Evolutionary conservation across 2,113 vertebrate genomes (phyloP).

Genomic region (Hystrix cristata): DNA sequence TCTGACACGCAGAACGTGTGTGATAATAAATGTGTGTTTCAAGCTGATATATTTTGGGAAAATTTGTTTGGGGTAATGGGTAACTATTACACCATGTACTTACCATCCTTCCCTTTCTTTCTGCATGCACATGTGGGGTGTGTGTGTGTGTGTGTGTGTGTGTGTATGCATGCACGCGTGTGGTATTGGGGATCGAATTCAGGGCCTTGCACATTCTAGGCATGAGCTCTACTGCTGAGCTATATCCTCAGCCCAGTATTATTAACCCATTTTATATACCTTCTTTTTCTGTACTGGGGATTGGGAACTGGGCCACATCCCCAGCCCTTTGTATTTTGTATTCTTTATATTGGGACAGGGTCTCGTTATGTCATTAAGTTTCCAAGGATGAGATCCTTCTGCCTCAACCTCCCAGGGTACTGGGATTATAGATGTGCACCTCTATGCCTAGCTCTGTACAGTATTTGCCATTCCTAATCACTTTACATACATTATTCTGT

Average conservation of each 20-base stretch:
- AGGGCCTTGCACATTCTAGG: background rate
- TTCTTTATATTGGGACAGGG: background rate
- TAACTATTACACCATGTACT: background rate
- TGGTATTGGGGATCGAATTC: background rate
- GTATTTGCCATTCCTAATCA: background rate
- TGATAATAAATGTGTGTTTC: background rate
- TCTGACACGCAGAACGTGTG: background rate
- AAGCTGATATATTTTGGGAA: background rate
- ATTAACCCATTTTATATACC: background rate
- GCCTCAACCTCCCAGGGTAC: background rate
- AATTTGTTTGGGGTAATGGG: background rate
- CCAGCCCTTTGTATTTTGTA: background rate
- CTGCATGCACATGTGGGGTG: too few relatives aligned
- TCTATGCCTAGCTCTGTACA: background rate
- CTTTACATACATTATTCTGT: background rate
- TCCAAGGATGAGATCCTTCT: background rate
- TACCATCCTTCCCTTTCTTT: background rate
- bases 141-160: background rate
- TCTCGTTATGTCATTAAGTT: background rate
- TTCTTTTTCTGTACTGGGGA: background rate
- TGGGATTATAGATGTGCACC: background rate
- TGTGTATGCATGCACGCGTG: background rate
- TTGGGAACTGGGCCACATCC: background rate
- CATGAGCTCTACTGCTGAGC: background rate
- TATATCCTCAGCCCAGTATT: background rate